Evolutionary conservation across 2,888 invertebrate genomes (phyloP).

Genomic region (Myathropa florea): DNA sequence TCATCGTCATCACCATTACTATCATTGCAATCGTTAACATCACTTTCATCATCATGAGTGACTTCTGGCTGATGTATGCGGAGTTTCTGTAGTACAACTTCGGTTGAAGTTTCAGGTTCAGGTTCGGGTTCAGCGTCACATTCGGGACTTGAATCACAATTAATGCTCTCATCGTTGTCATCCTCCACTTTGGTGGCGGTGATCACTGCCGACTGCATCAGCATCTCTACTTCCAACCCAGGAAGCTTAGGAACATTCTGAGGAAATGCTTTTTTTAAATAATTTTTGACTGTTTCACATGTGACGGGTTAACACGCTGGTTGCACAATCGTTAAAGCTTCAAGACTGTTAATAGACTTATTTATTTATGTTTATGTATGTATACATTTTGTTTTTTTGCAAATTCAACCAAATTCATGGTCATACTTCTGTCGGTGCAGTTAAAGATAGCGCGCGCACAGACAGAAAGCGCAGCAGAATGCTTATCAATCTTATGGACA

Average conservation of each 20-base stretch:
- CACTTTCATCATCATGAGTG: constrained; percentile 4
- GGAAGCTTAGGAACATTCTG: constrained; percentile 68
- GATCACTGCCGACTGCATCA: constrained; percentile 13
- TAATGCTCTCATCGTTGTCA: constrained; percentile 15
- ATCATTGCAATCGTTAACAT: background rate
- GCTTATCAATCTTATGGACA: constrained; percentile 20
- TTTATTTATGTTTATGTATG: background rate
- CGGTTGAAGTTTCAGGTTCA: background rate
- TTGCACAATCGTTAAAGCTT: constrained; percentile 65
- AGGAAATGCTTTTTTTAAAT: constrained; percentile 71
- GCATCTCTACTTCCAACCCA: constrained; percentile 61
- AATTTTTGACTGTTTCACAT: constrained; percentile 68
- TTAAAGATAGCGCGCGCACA: constrained; percentile 47
- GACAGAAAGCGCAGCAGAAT: constrained; percentile 65
- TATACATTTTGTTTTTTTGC: constrained; percentile 19
- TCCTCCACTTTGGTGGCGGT: background rate
- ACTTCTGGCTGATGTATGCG: constrained; percentile 15
- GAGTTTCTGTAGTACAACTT: constrained; percentile 13
- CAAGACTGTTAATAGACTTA: constrained; percentile 63
- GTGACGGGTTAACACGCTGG: constrained; percentile 62
- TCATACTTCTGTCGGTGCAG: constrained; percentile 53
- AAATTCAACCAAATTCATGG: constrained; percentile 45
- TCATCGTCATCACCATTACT: constrained; percentile 3
- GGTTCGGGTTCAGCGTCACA: constrained; percentile 34
- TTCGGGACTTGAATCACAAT: constrained; percentile 58